Percentiles rank a stretch among this genome's conserved stretches.
phyloP scores from a whole-genome alignment of 2,113 vertebrate species.

The Saimiri boliviensis region DNA sequence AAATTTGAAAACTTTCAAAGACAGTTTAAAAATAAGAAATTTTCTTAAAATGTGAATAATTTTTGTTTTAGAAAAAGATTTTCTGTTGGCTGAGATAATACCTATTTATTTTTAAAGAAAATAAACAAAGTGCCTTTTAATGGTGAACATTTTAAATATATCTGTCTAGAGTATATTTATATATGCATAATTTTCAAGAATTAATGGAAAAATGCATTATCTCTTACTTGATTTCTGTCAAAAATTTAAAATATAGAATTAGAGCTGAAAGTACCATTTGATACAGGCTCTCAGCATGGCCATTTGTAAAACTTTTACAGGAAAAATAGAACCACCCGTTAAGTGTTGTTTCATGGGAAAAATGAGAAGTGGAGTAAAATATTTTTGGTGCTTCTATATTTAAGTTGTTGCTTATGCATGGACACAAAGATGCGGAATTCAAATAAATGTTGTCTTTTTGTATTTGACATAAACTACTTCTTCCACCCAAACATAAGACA shows the following conservation, averaged over 20 bases:
- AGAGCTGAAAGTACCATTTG: slow-evolving; percentile 15
- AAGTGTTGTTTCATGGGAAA: slow-evolving; percentile 52
- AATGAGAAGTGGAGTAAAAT: slow-evolving; percentile 52
- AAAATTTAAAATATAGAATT: slow-evolving; percentile 39
- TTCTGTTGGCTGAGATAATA: neutral
- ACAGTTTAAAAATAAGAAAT: neutral
- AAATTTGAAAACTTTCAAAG: neutral
- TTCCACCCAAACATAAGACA: neutral
- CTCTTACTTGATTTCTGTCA: neutral
- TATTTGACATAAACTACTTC: neutral
- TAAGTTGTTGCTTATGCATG: slow-evolving; percentile 39
- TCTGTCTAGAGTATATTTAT: neutral
- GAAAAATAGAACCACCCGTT: slow-evolving; percentile 48
- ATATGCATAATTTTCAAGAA: neutral
- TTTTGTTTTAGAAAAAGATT: neutral
- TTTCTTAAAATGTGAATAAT: neutral
- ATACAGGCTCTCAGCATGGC: neutral
- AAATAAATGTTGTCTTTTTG: neutral
- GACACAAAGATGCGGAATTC: neutral
- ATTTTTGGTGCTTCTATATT: slow-evolving; percentile 37
- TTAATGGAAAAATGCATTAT: neutral
- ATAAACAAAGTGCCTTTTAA: neutral
- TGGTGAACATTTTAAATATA: neutral
- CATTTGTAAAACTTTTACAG: slow-evolving; percentile 41
- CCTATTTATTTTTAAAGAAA: neutral